Conservation (phyloP, 2,888 invertebrate species). For the Agriopis leucophaearia region DNA sequence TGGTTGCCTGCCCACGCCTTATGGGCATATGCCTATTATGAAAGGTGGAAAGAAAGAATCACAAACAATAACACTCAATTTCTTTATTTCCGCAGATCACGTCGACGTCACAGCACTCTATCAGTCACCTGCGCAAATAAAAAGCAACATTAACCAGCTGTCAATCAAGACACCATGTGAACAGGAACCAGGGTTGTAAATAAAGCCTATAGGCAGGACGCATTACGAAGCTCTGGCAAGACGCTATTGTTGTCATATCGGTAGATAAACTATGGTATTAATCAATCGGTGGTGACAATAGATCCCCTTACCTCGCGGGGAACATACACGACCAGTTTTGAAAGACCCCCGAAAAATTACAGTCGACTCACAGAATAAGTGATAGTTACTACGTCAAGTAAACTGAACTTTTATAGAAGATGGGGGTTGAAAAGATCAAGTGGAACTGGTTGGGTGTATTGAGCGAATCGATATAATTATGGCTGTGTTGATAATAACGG, state of each 20-base stretch:
- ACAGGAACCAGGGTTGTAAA: constrained; percentile 66
- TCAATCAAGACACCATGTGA: constrained; percentile 68
- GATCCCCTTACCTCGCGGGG: constrained; percentile 75
- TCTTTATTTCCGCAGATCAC: constrained; percentile 20
- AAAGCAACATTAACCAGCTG: constrained; percentile 45
- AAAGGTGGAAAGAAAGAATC: neutral
- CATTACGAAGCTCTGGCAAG: constrained; percentile 72
- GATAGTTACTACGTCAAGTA: neutral
- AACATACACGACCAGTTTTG: constrained; percentile 58
- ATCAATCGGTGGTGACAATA: constrained; percentile 81
- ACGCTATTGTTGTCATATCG: constrained; percentile 81
- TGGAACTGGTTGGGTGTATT: constrained; percentile 15
- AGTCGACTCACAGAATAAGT: neutral
- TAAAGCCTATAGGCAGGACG: constrained; percentile 76
- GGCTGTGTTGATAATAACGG: constrained; percentile 37
- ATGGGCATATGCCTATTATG: too few relatives aligned
- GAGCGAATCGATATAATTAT: constrained; percentile 36
- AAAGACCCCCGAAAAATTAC: constrained; percentile 51
- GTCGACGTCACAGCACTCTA: constrained; percentile 48
- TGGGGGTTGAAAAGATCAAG: constrained; percentile 16
- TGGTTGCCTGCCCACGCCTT: too few relatives aligned
- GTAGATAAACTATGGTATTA: constrained; percentile 84
- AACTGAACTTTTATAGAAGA: neutral
- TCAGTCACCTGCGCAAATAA: constrained; percentile 52
- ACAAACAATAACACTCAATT: constrained; percentile 5